phyloP scores from a whole-genome alignment of 2,113 vertebrate genomes.

The Engraulis encrasicolus region DNA sequence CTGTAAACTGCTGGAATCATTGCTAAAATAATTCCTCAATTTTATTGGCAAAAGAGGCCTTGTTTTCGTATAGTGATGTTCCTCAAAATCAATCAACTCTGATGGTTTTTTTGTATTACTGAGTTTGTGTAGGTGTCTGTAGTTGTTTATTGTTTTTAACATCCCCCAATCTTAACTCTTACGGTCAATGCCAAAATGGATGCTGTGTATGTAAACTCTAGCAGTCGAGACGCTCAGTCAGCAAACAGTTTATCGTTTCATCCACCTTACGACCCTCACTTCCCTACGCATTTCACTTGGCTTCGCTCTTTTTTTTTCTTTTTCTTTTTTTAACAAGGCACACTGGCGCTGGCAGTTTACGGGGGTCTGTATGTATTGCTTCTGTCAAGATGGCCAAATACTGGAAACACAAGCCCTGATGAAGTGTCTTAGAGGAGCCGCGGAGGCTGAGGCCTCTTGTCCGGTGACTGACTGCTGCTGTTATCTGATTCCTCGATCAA shows the following conservation, averaged over 20 bases:
- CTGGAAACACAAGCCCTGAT: conserved; percentile 6
- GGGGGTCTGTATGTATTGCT: neutral
- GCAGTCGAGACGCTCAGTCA: neutral
- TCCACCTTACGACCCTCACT: neutral
- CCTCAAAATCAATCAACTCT: too few relatives aligned
- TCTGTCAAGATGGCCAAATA: neutral
- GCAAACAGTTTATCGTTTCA: neutral
- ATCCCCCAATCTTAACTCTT: neutral
- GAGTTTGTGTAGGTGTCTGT: too few relatives aligned
- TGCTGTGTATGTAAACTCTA: neutral
- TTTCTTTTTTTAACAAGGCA: neutral
- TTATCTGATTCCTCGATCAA: neutral
- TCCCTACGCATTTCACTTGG: too few relatives aligned
- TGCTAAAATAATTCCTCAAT: too few relatives aligned
- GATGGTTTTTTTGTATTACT: too few relatives aligned
- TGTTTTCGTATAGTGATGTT: too few relatives aligned
- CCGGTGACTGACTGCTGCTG: neutral
- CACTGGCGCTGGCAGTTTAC: neutral
- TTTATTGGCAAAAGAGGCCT: too few relatives aligned
- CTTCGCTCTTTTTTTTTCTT: too few relatives aligned
- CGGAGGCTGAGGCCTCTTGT: neutral
- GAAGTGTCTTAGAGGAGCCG: neutral
- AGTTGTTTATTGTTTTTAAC: too few relatives aligned
- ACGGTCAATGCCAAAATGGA: neutral
- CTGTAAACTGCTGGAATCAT: too few relatives aligned